Conservation (phyloP, 1,140 invertebrate species). For the Frieseomelitta varia region DNA sequence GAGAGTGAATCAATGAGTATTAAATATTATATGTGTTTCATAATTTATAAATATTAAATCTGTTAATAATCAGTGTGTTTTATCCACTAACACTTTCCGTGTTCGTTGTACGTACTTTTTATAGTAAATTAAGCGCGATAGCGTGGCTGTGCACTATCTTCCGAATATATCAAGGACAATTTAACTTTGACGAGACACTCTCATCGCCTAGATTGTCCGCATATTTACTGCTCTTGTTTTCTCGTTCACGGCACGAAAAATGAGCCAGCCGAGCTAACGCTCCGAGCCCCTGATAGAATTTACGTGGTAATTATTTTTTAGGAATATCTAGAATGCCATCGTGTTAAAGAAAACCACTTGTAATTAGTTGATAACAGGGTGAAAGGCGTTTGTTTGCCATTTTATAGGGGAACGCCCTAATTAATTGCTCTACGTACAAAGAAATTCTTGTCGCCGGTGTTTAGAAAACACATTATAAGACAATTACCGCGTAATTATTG, state of each 20-base stretch:
- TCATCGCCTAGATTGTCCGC: neutral
- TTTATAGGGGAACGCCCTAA: neutral
- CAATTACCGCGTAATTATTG: no score
- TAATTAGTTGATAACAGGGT: neutral
- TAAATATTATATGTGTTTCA: no score
- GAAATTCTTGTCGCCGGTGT: no score
- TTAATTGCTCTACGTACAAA: neutral
- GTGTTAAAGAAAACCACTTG: neutral
- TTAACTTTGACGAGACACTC: neutral
- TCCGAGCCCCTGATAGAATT: neutral
- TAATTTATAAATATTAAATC: no score
- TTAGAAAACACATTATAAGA: no score
- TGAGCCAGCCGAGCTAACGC: neutral
- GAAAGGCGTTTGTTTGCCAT: neutral
- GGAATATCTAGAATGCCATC: neutral
- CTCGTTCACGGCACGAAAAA: neutral
- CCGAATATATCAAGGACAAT: neutral
- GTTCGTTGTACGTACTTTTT: neutral
- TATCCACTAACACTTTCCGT: no score
- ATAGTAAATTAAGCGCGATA: neutral
- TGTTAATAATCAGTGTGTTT: no score
- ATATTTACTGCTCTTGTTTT: neutral
- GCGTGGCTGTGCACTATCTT: neutral
- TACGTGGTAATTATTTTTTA: neutral
- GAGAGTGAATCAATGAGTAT: no score